A percentile compares a stretch with the other conserved stretches of the same genome.
Conservation (phyloP, 2,113 vertebrate species). For the Rhinolophus sinicus region DNA sequence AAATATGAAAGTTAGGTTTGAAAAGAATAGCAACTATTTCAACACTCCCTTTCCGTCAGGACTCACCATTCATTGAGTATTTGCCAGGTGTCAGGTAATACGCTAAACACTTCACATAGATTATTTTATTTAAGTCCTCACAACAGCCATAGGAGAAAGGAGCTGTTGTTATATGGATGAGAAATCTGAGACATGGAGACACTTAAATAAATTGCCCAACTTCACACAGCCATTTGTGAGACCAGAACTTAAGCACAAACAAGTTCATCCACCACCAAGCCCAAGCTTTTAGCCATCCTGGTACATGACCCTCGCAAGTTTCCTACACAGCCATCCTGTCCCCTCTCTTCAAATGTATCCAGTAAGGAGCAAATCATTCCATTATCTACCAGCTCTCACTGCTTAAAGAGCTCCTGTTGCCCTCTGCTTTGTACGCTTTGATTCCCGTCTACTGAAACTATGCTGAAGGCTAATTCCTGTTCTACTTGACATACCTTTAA, state of each 20-base stretch:
- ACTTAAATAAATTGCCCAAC: not conserved
- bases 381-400: not conserved
- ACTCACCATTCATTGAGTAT: not conserved
- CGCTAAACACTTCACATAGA: not conserved
- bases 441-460: not conserved
- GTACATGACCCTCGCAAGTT: not conserved
- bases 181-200: not conserved
- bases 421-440: not conserved
- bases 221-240: not conserved
- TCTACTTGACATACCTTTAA: not conserved
- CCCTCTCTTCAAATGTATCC: not conserved
- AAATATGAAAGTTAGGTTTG: not conserved
- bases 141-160: not conserved
- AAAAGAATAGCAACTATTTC: not conserved
- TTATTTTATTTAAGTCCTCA: not conserved
- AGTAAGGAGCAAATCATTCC: not conserved
- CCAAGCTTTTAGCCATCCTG: not conserved
- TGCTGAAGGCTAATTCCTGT: not conserved
- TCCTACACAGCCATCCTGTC: not conserved
- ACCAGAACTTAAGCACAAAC: not conserved
- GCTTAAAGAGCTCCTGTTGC: not conserved
- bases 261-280: not conserved
- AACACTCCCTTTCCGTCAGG: not conserved
- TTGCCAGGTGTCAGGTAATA: not conserved
- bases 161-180: not conserved